Base-by-base conservation (phyloP, 1,140 invertebrate genomes). In the Drosophila hydei region DNA sequence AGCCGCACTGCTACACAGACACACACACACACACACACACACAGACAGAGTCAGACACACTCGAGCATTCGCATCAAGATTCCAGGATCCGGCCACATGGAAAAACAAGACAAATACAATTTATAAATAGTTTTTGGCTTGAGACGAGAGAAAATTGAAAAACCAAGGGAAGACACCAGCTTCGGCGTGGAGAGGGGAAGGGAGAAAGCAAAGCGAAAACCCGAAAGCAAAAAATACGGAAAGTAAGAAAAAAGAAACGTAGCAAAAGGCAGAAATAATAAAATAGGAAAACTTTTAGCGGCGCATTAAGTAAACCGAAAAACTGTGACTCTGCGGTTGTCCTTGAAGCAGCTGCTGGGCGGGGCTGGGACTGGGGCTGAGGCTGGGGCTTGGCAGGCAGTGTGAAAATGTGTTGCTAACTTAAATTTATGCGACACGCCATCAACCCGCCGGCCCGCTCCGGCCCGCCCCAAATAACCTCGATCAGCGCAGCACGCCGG, bases 241-340 rank as follows among this genome's bases (percentile, higher is more conserved):
- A 30, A 64, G 8, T 14, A 27, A 16, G 21, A 30, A 33, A 50
- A 16, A 52, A 45, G 4, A 38, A 76, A 70, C 79, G 64, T 59
- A 69, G 73, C 75, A 60, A 81, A 67, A 70, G 42, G 52, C 77
- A 85, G 60, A 85, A 87, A 87, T 87, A 87, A 87, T 87, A 87
- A 88, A 88, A 87, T 87, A 87, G 83, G 67, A 80, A 87, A 87
- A 87, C 83, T 87, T 87, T 87, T 88, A 87, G 83, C 71, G 78
- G 83, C 72, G 75, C 83, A 87, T 87, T 88, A 88, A 88, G 78
- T 83, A 88, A 87, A 88, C 83, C 83, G 62, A 88, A 80, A 69
- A 78, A 78, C 78, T 87, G 75, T 77, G 83, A 83, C 81, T 87
- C 75, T 87, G 83, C 58, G 83, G 83, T 75, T 88, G 83, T 87